These are phyloP conservation scores for Pherbina coryleti DNA, from an alignment of 2,888 invertebrate species.

Conservation along the genomic window DNA sequence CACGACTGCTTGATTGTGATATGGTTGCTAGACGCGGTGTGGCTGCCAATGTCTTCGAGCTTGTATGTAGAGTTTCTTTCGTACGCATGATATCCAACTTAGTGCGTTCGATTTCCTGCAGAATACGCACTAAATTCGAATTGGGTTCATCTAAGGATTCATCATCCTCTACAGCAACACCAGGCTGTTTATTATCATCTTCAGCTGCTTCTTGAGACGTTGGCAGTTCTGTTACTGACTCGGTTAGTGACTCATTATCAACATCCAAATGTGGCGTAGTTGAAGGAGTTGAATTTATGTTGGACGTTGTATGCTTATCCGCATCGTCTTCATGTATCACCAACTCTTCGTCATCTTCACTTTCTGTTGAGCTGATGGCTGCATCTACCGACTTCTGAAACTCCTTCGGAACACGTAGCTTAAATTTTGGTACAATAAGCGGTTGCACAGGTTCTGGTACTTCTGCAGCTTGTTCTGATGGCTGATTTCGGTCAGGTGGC, in stretches of 20 bases:
- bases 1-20: constrained; percentile 45
- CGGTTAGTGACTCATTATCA: constrained; percentile 50
- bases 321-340: constrained; percentile 49
- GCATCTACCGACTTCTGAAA: constrained; percentile 69
- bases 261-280: constrained; percentile 41
- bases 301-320: neutral
- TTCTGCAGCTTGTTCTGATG: constrained; percentile 26
- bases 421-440: constrained; percentile 76
- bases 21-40: constrained; percentile 27
- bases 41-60: constrained; percentile 2
- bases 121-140: constrained; percentile 57
- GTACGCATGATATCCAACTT: constrained; percentile 63
- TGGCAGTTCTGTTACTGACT: constrained; percentile 40
- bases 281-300: constrained; percentile 39
- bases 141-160: constrained; percentile 55
- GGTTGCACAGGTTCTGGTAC: constrained; percentile 49
- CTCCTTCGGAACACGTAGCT: constrained; percentile 76
- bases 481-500: constrained; percentile 13
- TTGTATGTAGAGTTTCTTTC: constrained; percentile 53
- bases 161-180: constrained; percentile 46
- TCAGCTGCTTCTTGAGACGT: constrained; percentile 41
- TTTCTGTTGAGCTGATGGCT: constrained; percentile 66
- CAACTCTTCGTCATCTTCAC: constrained; percentile 59
- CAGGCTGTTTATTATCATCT: constrained; percentile 17
- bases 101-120: constrained; percentile 65